A percentile compares a stretch with the other conserved stretches of the same genome.
These are phyloP conservation scores for Agelaius tricolor DNA, from an alignment of 2,113 vertebrate species.

Conservation along the genomic window DNA sequence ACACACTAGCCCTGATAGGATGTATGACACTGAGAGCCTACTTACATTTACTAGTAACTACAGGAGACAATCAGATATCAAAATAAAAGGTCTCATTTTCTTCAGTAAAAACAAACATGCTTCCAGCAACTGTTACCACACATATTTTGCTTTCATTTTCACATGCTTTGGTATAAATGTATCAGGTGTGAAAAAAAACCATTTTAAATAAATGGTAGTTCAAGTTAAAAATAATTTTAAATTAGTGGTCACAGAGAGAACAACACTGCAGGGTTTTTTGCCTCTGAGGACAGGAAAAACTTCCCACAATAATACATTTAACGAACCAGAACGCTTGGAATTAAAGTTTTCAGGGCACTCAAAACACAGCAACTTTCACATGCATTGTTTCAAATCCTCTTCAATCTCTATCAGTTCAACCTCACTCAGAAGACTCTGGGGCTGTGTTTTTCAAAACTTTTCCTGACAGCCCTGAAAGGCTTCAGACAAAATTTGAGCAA, in stretches of 20 bases:
- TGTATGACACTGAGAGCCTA: neutral
- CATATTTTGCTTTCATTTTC: conserved; percentile 13
- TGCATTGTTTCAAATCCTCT: conserved; percentile 35
- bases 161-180: neutral
- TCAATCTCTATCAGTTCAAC: neutral
- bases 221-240: conserved; percentile 17
- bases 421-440: neutral
- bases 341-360: conserved; percentile 41
- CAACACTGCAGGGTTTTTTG: neutral
- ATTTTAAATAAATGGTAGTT: neutral
- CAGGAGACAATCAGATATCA: conserved; percentile 48
- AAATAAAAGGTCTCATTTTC: neutral
- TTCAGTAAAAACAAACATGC: neutral
- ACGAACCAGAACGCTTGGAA: conserved; percentile 50
- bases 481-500: neutral
- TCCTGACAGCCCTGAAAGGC: neutral
- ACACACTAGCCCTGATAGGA: neutral
- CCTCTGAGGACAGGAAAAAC: conserved; percentile 62
- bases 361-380: conserved; percentile 46
- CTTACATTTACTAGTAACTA: conserved; percentile 46
- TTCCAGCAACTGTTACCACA: neutral
- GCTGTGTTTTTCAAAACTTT: neutral
- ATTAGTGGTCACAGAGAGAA: neutral
- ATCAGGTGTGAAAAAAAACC: conserved; percentile 22
- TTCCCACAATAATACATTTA: conserved; percentile 44